A percentile compares a stretch with the other conserved stretches of the same genome.
These are phyloP conservation scores for Nysson spinosus DNA, from an alignment of 2,888 invertebrate species.

Conservation along the genomic window DNA sequence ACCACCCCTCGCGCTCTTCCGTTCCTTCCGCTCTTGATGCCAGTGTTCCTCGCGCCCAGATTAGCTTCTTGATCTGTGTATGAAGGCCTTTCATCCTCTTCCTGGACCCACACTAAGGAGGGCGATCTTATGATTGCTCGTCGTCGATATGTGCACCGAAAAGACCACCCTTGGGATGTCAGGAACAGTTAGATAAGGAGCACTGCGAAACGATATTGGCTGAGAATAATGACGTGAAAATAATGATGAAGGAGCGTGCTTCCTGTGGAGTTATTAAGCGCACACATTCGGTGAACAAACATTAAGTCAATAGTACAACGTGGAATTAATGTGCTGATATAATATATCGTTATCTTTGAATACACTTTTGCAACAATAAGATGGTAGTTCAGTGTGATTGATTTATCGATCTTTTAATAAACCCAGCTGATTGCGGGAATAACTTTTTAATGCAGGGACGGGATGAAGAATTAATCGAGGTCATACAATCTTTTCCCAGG, in stretches of 20 bases:
- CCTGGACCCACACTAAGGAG: neutral
- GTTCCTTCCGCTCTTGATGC: constrained; percentile 27
- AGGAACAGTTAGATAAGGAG: constrained; percentile 22
- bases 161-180: constrained; percentile 10
- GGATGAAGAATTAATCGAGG: constrained; percentile 35
- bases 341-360: no score
- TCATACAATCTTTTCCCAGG: constrained; percentile 21
- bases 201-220: constrained; percentile 35
- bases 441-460: neutral
- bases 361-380: no score
- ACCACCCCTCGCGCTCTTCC: constrained; percentile 48
- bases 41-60: constrained; percentile 39
- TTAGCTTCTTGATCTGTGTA: constrained; percentile 49
- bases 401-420: neutral
- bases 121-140: neutral
- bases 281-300: no score
- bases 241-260: constrained; percentile 21
- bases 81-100: constrained; percentile 23
- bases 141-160: constrained; percentile 14
- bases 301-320: no score
- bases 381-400: no score
- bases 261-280: constrained; percentile 3
- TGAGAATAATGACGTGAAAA: constrained; percentile 14
- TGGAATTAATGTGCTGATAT: no score
- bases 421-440: constrained; percentile 1